These are phyloP conservation scores for Nilaparvata lugens DNA, from an alignment of 1,140 invertebrate species.

Conservation along the genomic window DNA sequence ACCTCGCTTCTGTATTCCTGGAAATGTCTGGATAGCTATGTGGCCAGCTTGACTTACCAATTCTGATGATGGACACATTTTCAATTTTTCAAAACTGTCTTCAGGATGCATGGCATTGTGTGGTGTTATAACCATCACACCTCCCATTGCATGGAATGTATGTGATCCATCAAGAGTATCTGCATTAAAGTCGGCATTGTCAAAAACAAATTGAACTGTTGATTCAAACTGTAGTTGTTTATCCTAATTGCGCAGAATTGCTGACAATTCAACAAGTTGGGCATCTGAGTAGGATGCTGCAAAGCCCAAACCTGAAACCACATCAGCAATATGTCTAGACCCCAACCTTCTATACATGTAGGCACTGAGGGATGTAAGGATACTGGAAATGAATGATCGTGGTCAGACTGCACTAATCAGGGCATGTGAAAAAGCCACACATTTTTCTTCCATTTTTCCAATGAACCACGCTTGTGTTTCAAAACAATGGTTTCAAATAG, in stretches of 20 bases:
- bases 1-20: too few relatives aligned
- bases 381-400: conserved; percentile 26
- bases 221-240: conserved; percentile 13
- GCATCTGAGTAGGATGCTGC: conserved; percentile 23
- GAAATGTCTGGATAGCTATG: too few relatives aligned
- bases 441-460: conserved; percentile 5
- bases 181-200: conserved; percentile 28
- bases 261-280: conserved; percentile 15
- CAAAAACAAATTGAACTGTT: conserved; percentile 28
- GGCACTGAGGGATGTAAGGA: conserved; percentile 20
- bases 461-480: conserved; percentile 9
- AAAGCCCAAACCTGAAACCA: conserved; percentile 24
- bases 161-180: conserved; percentile 26
- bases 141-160: conserved; percentile 29
- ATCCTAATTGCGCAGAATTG: conserved; percentile 16
- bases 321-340: conserved; percentile 22
- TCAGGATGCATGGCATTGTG: too few relatives aligned
- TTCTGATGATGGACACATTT: too few relatives aligned
- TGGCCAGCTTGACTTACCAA: too few relatives aligned
- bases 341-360: conserved; percentile 26
- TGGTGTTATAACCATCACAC: conserved; percentile 22
- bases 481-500: not conserved
- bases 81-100: too few relatives aligned
- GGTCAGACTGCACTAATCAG: conserved; percentile 26
- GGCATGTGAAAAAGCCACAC: conserved; percentile 21